Evolutionary conservation across 2,888 invertebrate genomes (phyloP).

Genomic region (Tryphoninae sp.): DNA sequence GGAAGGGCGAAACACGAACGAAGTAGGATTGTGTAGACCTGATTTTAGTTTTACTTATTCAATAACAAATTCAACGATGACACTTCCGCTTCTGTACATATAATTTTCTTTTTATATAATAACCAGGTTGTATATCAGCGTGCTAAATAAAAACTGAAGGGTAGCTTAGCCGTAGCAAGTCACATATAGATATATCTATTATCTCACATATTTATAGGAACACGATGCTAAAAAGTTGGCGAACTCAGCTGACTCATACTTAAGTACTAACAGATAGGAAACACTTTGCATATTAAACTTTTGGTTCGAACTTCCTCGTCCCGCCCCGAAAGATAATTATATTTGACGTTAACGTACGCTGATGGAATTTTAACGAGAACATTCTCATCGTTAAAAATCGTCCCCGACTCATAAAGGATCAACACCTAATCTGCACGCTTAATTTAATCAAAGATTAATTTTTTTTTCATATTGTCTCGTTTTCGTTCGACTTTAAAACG

Average conservation of each 20-base stretch:
- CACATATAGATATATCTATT: background rate
- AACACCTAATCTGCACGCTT: no score
- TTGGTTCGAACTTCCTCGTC: background rate
- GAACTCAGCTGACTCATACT: background rate
- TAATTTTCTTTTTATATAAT: no score
- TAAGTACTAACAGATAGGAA: background rate
- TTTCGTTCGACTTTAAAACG: background rate
- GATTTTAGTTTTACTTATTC: no score
- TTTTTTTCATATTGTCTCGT: background rate
- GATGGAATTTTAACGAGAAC: background rate
- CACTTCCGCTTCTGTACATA: no score
- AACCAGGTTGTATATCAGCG: no score
- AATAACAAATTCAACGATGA: no score
- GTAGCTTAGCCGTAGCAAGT: no score
- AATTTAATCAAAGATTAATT: background rate
- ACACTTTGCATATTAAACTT: conserved; percentile 23
- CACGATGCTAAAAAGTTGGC: conserved; percentile 8
- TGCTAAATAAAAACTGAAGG: no score
- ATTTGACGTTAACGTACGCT: conserved; percentile 11
- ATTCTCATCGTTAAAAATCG: no score
- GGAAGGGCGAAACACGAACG: no score
- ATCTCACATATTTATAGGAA: background rate
- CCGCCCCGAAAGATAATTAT: background rate
- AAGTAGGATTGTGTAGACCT: no score
- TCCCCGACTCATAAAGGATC: no score